These are phyloP conservation scores for Cyanoderma ruficeps DNA, from an alignment of 2,113 vertebrate species.

Conservation along the genomic window DNA sequence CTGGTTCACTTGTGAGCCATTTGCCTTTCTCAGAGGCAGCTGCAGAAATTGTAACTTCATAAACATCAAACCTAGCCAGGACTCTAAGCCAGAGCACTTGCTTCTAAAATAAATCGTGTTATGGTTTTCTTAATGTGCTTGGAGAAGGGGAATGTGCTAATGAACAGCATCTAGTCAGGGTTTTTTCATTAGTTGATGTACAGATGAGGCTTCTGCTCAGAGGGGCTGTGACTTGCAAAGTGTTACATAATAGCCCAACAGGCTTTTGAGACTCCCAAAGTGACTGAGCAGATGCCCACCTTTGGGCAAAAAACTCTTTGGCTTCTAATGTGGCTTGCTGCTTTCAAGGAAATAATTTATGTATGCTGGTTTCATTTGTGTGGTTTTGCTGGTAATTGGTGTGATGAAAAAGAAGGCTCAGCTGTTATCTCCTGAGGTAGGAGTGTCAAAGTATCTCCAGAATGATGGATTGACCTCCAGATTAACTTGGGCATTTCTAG, in stretches of 20 bases:
- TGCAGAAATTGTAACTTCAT: not conserved
- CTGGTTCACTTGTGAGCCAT: not conserved
- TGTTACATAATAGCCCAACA: not conserved
- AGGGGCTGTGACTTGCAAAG: not conserved
- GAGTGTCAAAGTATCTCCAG: not conserved
- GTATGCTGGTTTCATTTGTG: not conserved
- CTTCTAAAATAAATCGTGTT: not conserved
- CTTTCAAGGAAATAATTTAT: not conserved
- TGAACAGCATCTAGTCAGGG: not conserved
- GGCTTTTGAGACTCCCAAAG: not conserved
- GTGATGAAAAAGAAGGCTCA: not conserved
- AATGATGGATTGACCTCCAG: not conserved
- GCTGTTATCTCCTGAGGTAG: not conserved
- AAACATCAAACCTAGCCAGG: not conserved
- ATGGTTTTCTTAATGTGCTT: not conserved
- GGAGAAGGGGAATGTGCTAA: not conserved
- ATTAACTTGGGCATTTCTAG: not conserved
- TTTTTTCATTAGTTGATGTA: not conserved
- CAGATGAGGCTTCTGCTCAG: not conserved
- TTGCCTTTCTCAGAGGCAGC: not conserved
- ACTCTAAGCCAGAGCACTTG: not conserved
- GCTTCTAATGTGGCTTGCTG: not conserved
- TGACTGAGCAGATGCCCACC: not conserved
- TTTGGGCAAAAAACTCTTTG: not conserved
- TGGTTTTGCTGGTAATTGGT: not conserved